Evolutionary conservation across 2,797 vertebrate species (phyloP).

Genomic region (Momotus momota): DNA sequence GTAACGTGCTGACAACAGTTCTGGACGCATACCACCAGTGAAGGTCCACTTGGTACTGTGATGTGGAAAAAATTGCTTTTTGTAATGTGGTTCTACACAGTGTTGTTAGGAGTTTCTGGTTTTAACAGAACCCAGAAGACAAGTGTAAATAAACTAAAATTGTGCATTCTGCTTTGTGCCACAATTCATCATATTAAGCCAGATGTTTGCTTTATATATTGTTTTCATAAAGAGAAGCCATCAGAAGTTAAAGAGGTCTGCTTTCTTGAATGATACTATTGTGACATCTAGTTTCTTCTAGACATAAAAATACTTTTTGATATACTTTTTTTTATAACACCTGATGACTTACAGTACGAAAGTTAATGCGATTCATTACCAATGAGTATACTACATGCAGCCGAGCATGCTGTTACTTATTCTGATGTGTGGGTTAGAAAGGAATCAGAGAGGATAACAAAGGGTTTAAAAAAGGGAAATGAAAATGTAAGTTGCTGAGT

Average conservation of each 20-base stretch:
- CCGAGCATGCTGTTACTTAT: background rate
- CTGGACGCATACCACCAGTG: background rate
- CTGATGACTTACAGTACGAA: background rate
- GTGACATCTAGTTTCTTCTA: background rate
- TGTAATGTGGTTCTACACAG: background rate
- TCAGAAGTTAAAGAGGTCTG: background rate
- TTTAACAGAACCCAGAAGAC: background rate
- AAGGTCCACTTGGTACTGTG: background rate
- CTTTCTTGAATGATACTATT: background rate
- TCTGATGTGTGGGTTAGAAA: background rate
- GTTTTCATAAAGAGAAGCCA: background rate
- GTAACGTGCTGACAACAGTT: background rate
- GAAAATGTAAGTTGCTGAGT: background rate
- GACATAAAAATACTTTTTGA: background rate
- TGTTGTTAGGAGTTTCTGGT: background rate
- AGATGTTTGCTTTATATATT: background rate
- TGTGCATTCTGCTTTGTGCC: background rate
- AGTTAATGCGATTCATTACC: background rate
- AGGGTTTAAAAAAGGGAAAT: constrained; percentile 2
- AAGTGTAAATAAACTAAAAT: background rate
- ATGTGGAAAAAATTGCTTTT: background rate
- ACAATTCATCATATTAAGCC: background rate
- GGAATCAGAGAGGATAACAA: background rate
- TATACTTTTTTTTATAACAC: background rate
- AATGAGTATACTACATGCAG: background rate